phyloP scores from a whole-genome alignment of 1,140 invertebrate species.

The Hypothenemus hampei region DNA sequence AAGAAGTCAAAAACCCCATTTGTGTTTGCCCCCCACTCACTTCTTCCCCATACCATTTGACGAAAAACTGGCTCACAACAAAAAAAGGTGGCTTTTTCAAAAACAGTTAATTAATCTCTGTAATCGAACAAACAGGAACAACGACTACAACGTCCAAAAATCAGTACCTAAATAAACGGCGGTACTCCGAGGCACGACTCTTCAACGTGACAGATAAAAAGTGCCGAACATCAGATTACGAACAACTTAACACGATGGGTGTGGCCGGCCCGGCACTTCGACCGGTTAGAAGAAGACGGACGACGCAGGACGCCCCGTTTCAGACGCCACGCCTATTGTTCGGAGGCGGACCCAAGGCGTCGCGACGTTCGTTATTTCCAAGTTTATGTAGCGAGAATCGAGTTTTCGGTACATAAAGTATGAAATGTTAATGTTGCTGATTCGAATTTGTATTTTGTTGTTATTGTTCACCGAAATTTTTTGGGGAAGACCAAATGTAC shows the following conservation, averaged over 20 bases:
- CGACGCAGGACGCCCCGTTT: neutral
- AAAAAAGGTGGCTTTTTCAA: no score
- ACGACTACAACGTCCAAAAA: no score
- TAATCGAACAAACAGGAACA: no score
- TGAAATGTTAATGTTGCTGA: constrained; percentile 20
- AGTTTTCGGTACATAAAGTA: constrained; percentile 22
- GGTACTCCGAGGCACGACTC: no score
- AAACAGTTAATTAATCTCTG: no score
- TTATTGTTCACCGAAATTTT: neutral
- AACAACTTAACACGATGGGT: constrained; percentile 15
- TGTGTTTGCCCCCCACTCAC: no score
- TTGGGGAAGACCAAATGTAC: no score
- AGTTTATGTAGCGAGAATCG: constrained; percentile 21
- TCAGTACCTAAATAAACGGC: no score
- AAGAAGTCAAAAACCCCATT: no score
- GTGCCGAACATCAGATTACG: no score
- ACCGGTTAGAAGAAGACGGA: constrained; percentile 2
- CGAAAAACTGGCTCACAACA: no score
- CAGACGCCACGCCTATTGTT: constrained; percentile 1
- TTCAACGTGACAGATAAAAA: constrained; percentile 7
- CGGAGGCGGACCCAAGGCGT: neutral
- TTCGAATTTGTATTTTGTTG: constrained; percentile 24
- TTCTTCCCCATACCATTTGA: no score
- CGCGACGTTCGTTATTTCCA: neutral
- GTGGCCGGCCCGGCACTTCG: constrained; percentile 7